Percentiles rank a stretch among this genome's conserved stretches.
These are phyloP conservation scores for Ligdia adustata DNA, from an alignment of 2,888 invertebrate species.

Conservation along the genomic window DNA sequence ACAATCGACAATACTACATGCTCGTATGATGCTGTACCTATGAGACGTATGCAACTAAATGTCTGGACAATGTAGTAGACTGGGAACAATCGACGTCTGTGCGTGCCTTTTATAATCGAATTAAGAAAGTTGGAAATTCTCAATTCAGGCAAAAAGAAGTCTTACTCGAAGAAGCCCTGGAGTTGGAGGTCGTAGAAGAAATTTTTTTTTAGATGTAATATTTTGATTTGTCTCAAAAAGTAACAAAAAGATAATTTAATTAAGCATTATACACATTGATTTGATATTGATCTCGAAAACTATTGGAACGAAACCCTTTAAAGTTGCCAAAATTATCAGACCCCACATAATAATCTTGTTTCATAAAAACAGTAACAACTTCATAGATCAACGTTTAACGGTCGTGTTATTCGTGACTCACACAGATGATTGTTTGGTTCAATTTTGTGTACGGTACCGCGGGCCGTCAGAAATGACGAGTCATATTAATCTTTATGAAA, in stretches of 20 bases:
- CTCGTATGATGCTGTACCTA: constrained; percentile 62
- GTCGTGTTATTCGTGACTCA: constrained; percentile 56
- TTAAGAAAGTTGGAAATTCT: no score
- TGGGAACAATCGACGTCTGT: no score
- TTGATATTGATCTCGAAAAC: constrained; percentile 61
- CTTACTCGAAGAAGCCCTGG: no score
- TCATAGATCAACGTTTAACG: constrained; percentile 42
- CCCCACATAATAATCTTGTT: constrained; percentile 24
- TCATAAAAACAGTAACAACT: constrained; percentile 22
- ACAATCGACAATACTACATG: constrained; percentile 71
- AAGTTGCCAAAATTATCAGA: constrained; percentile 40
- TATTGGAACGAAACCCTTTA: constrained; percentile 51
- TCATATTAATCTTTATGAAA: constrained; percentile 78
- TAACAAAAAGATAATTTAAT: no score
- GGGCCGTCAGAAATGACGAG: constrained; percentile 72
- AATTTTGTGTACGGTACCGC: constrained; percentile 59
- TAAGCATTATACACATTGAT: constrained; percentile 50
- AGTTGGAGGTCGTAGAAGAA: no score
- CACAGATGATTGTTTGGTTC: constrained; percentile 60
- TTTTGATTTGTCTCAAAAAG: no score
- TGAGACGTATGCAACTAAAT: constrained; percentile 53
- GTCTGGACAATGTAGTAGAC: no score
- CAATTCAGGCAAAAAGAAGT: no score
- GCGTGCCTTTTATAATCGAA: no score
- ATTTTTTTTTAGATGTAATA: no score